Base-by-base conservation (phyloP, 2,113 vertebrate genomes). In the Chitala chitala region DNA sequence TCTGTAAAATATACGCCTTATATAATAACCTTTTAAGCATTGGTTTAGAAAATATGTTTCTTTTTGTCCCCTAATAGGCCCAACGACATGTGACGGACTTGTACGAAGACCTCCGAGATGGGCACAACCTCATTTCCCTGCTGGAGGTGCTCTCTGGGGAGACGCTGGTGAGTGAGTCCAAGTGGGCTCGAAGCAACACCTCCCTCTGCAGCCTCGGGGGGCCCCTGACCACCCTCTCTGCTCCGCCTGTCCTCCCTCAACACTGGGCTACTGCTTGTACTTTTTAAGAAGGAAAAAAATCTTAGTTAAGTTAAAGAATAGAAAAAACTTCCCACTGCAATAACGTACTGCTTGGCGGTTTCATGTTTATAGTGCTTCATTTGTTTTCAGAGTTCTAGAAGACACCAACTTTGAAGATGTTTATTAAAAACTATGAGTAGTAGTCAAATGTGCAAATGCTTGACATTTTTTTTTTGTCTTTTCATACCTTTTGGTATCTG, bases 61-160 rank as follows among this genome's bases (percentile, higher is more conserved):
- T 48, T 7, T 33, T 44, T 17, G 48, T 55, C 6, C 54, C 5
- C n/a, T 42, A n/a, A 1, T 74, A 96, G 96, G 89, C 93, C 1
- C 94, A 98, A 86, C 89, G 93, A 56, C 95, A 98, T 12, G 87
- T 98, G 87, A 94, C 92, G 6, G 96, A 98, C 84, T 88, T 98
- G 59, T 98, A 98, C 6, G 96, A 98, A 82, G 95, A 98, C 85
- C 94, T 98, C 76, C 85, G 95, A 8, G 95, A 98, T 89, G 96
- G 96, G 81, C 95, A 98, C 92, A 98, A 94, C 84, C 94, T 98
- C 82, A 96, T 98, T 89, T 98, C 95, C 1, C 89, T 98, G 82
- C 92, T 98, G 90, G 96, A 98, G 87, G 95, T 98, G 77, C 94
- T 98, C 77, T 98, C 96, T 0, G 96, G 95, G 80, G 95, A 98